These are phyloP conservation scores for Portunus trituberculatus DNA, from an alignment of 1,140 invertebrate genomes.

Conservation along the genomic window DNA sequence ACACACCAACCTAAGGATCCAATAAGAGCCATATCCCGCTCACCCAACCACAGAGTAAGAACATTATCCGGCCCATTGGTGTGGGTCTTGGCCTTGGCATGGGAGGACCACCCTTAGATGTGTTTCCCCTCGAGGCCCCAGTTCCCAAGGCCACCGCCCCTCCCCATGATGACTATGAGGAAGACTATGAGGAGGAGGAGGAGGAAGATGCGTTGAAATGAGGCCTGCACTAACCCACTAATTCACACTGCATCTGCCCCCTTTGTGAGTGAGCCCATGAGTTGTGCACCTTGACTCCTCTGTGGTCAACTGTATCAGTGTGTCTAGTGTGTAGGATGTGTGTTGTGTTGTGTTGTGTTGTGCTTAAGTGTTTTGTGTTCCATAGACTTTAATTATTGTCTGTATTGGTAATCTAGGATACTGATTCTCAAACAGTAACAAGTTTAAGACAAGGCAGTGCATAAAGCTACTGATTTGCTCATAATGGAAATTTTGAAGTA, in stretches of 20 bases:
- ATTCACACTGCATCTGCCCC: conserved; percentile 63
- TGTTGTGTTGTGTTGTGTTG: no score
- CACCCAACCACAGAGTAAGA: conserved; percentile 62
- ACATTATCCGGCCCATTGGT: conserved; percentile 62
- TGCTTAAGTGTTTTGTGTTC: no score
- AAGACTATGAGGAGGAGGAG: conserved; percentile 71
- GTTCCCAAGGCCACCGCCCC: conserved; percentile 50
- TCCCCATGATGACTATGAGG: conserved; percentile 63
- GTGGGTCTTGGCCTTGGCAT: conserved; percentile 52
- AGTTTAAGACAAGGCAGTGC: no score
- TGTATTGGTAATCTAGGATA: no score
- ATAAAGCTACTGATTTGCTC: no score
- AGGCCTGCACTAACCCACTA: conserved; percentile 69
- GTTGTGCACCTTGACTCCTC: conserved; percentile 37
- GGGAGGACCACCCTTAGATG: conserved; percentile 54
- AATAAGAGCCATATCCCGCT: background rate
- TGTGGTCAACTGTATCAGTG: background rate
- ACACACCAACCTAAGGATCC: background rate
- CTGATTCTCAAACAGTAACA: no score
- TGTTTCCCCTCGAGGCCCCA: conserved; percentile 60
- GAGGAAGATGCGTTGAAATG: conserved; percentile 67
- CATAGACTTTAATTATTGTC: no score
- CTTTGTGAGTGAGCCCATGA: conserved; percentile 60
- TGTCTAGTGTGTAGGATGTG: background rate
- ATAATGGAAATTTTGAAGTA: no score